These are phyloP conservation scores for Chascanopsetta lugubris DNA, from an alignment of 2,113 vertebrate genomes.

Conservation along the genomic window DNA sequence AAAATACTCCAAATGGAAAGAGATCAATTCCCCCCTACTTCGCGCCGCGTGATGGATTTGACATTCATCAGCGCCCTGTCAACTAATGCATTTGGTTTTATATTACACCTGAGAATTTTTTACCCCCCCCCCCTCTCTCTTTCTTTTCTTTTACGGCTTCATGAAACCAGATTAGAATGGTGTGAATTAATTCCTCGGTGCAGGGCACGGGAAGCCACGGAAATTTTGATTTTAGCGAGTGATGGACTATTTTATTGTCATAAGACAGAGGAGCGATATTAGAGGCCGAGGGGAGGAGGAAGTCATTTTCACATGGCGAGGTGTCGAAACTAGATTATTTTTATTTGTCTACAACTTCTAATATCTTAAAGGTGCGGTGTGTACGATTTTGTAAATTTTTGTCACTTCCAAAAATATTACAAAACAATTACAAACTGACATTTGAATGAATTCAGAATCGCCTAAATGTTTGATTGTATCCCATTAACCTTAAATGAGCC, in stretches of 20 bases:
- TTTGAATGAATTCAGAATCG: no score
- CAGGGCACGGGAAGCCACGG: conserved; percentile 19
- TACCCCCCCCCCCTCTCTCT: conserved; percentile 9
- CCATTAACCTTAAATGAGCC: no score
- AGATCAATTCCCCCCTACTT: conserved; percentile 70
- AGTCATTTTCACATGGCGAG: neutral
- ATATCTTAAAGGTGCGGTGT: no score
- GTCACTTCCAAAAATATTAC: no score
- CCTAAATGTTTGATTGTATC: no score
- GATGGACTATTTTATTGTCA: conserved; percentile 53
- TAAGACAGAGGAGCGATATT: conserved; percentile 12
- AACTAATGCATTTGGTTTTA: conserved; percentile 74
- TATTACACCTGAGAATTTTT: conserved; percentile 71
- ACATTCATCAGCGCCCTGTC: conserved; percentile 75
- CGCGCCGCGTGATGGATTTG: conserved; percentile 68
- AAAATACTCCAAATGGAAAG: conserved; percentile 59
- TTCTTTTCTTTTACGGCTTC: conserved; percentile 63
- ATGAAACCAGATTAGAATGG: conserved; percentile 66
- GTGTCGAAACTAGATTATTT: conserved; percentile 7
- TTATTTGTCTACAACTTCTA: conserved; percentile 14
- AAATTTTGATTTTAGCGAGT: conserved; percentile 37
- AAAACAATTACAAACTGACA: no score
- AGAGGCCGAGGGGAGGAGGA: conserved; percentile 11
- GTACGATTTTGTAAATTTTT: no score
- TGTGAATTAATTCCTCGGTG: conserved; percentile 50